Percentiles rank a stretch among this genome's conserved stretches.
phyloP scores from a whole-genome alignment of 2,888 invertebrate genomes.

The Cheilosia grossa region DNA sequence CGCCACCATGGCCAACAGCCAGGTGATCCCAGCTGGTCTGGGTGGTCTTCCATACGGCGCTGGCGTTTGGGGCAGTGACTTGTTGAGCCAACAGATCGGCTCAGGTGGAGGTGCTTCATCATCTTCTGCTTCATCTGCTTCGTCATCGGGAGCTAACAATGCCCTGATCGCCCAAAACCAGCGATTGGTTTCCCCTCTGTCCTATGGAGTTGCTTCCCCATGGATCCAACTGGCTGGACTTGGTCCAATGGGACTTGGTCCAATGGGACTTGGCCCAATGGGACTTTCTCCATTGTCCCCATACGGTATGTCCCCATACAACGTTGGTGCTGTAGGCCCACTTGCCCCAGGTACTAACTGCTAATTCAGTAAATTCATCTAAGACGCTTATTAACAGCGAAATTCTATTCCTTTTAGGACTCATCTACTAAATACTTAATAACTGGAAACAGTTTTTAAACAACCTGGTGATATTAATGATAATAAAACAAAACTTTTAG shows the following conservation, averaged over 20 bases:
- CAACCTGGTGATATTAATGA: conserved; percentile 67
- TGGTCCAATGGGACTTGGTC: conserved; percentile 2
- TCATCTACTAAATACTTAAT: conserved; percentile 30
- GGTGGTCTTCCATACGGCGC: background rate
- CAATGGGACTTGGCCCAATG: background rate
- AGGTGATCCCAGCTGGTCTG: background rate
- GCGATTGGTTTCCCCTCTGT: background rate
- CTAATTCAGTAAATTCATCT: background rate
- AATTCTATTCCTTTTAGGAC: conserved; percentile 17
- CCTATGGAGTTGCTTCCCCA: background rate
- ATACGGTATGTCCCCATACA: background rate
- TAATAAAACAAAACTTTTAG: conserved; percentile 64
- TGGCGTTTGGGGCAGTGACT: background rate
- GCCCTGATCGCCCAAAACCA: conserved; percentile 3
- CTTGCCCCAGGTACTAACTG: conserved; percentile 35
- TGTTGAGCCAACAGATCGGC: conserved; percentile 18
- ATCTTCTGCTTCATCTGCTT: conserved; percentile 29
- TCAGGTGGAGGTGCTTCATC: conserved; percentile 27
- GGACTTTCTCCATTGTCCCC: background rate
- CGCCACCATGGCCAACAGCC: conserved; percentile 54
- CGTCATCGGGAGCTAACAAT: conserved; percentile 35
- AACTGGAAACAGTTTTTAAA: conserved; percentile 37
- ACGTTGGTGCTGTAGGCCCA: conserved; percentile 2
- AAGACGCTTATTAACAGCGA: conserved; percentile 8
- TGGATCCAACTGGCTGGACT: background rate